Evolutionary conservation across 2,113 vertebrate species (phyloP).

Genomic region (Macroglossus sobrinus): DNA sequence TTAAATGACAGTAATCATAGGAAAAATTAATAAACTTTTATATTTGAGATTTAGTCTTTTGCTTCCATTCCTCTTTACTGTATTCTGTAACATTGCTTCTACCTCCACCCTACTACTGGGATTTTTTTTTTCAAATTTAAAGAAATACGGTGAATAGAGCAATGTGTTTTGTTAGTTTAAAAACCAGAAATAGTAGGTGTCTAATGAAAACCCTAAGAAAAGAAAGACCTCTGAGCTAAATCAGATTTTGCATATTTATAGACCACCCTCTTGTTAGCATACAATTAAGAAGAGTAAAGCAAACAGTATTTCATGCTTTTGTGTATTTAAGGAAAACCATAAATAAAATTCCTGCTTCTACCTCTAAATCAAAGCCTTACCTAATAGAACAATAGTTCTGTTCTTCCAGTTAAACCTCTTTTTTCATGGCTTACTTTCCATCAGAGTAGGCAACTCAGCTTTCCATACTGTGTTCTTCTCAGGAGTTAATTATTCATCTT

Average conservation of each 20-base stretch:
- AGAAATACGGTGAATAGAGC: neutral
- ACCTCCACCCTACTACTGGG: neutral
- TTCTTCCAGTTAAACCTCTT: neutral
- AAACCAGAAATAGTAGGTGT: neutral
- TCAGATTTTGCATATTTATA: neutral
- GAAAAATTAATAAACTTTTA: neutral
- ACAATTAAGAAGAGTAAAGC: neutral
- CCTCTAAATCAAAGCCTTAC: neutral
- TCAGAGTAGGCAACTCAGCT: neutral
- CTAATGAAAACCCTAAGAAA: neutral
- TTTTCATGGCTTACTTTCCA: neutral
- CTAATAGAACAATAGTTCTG: neutral
- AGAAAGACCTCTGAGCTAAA: neutral
- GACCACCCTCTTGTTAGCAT: neutral
- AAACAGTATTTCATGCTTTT: neutral
- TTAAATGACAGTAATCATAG: neutral
- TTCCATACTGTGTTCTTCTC: neutral
- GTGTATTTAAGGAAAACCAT: neutral
- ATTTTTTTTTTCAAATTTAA: neutral
- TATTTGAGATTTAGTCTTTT: slow-evolving; percentile 26
- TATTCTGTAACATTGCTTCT: neutral
- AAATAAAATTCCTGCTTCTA: neutral
- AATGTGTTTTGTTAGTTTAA: slow-evolving; percentile 10
- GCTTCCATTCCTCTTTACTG: neutral
- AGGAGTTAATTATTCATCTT: neutral